These are phyloP conservation scores for Calephelis perditalis DNA, from an alignment of 2,888 invertebrate genomes.

Conservation along the genomic window DNA sequence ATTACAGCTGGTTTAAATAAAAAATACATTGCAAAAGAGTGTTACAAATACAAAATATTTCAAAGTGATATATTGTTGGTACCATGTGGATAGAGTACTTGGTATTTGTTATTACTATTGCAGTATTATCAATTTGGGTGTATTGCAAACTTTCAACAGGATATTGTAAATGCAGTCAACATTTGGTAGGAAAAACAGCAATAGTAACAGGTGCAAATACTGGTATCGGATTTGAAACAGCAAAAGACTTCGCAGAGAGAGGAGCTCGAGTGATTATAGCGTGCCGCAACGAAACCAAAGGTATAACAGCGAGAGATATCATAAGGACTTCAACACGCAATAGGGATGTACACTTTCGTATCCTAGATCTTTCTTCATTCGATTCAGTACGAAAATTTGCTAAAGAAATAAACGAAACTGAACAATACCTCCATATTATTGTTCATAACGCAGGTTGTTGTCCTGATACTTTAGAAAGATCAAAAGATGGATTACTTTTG, in stretches of 20 bases:
- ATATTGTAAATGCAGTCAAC: conserved; percentile 29
- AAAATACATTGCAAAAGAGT: not conserved
- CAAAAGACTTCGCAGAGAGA: conserved; percentile 81
- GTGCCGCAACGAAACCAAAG: conserved; percentile 83
- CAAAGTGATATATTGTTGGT: not conserved
- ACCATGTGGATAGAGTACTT: not conserved
- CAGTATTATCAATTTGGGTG: conserved; percentile 17
- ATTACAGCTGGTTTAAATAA: too few relatives aligned
- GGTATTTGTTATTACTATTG: conserved; percentile 12
- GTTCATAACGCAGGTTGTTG: conserved; percentile 79
- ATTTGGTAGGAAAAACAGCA: conserved; percentile 83
- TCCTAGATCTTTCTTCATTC: conserved; percentile 69
- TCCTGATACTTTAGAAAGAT: conserved; percentile 49
- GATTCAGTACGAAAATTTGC: conserved; percentile 77
- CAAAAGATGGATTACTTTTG: conserved; percentile 78
- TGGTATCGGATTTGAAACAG: conserved; percentile 87
- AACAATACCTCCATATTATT: conserved; percentile 71
- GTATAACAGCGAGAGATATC: conserved; percentile 63
- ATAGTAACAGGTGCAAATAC: conserved; percentile 90
- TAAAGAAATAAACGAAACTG: conserved; percentile 62
- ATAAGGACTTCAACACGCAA: conserved; percentile 37
- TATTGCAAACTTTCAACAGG: conserved; percentile 25
- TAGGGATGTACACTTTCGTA: conserved; percentile 44
- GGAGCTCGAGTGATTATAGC: conserved; percentile 88
- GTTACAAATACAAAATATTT: not conserved